These are phyloP conservation scores for Augiades crinisus DNA, from an alignment of 2,888 invertebrate species.

Conservation along the genomic window DNA sequence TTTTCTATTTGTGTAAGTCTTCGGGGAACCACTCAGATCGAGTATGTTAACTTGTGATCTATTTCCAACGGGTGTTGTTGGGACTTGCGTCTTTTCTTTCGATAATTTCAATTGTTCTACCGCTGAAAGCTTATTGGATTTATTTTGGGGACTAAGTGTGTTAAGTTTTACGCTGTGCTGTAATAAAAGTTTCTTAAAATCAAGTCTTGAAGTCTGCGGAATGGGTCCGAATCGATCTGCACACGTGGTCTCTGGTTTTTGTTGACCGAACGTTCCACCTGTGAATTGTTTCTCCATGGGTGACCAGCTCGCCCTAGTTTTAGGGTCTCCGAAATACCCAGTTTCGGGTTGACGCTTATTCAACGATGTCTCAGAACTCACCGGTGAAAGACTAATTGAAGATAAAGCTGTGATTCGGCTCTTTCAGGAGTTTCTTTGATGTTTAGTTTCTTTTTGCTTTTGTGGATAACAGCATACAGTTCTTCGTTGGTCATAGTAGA, in stretches of 20 bases:
- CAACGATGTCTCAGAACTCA: constrained; percentile 71
- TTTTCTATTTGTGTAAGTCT: constrained; percentile 84
- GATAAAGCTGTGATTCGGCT: constrained; percentile 70
- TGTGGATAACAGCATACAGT: constrained; percentile 88
- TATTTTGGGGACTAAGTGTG: constrained; percentile 76
- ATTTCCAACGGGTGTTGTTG: constrained; percentile 51
- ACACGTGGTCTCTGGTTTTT: constrained; percentile 73
- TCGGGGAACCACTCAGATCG: constrained; percentile 86
- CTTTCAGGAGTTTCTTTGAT: constrained; percentile 81
- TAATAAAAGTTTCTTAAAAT: constrained; percentile 90
- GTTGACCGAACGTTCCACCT: constrained; percentile 42
- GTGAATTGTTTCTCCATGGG: constrained; percentile 69
- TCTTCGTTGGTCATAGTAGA: constrained; percentile 90
- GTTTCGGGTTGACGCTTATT: constrained; percentile 80
- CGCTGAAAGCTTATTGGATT: constrained; percentile 85
- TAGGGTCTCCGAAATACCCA: constrained; percentile 81
- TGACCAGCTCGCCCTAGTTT: constrained; percentile 84
- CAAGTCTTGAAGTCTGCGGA: constrained; percentile 89
- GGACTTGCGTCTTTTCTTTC: constrained; percentile 73
- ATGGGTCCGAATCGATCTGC: constrained; percentile 83
- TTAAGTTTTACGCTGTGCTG: constrained; percentile 87
- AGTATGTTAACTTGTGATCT: constrained; percentile 83
- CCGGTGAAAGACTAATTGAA: constrained; percentile 73
- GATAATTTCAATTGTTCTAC: constrained; percentile 89
- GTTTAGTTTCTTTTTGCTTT: constrained; percentile 87